A percentile compares a stretch with the other conserved stretches of the same genome.
Conservation (phyloP, 2,888 invertebrate species). For the Drosophila nr. perissopoda region DNA sequence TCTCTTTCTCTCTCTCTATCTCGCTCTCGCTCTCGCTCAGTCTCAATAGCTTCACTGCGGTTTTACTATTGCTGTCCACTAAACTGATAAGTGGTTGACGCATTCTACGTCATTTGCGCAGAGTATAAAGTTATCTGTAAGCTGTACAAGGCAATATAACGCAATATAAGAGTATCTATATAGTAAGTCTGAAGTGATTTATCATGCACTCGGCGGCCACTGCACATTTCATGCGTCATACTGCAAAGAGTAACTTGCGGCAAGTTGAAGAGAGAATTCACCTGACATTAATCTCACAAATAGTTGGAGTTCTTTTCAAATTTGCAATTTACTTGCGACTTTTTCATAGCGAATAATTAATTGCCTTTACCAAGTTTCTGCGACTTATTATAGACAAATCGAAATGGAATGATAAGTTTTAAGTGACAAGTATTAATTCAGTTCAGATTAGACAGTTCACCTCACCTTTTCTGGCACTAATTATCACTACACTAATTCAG, state of each 20-base stretch:
- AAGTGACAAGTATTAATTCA: neutral
- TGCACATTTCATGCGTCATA: conserved; percentile 43
- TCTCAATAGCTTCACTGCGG: neutral
- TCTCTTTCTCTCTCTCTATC: conserved; percentile 1
- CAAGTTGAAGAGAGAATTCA: neutral
- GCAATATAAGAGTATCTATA: neutral
- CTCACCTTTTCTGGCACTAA: neutral
- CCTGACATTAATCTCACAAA: neutral
- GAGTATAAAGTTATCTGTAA: conserved; percentile 18
- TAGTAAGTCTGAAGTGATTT: conserved; percentile 35
- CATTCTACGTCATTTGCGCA: conserved; percentile 57
- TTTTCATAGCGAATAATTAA: neutral
- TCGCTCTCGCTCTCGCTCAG: neutral
- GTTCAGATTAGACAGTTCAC: neutral
- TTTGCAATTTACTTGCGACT: neutral
- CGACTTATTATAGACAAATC: neutral
- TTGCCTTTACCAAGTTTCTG: too few relatives aligned
- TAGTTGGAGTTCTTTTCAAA: neutral
- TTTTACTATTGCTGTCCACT: neutral
- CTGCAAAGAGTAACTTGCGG: conserved; percentile 2
- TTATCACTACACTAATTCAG: neutral
- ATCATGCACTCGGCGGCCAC: conserved; percentile 34
- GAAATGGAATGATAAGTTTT: neutral
- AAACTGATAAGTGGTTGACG: conserved; percentile 46
- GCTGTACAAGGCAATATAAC: neutral